A percentile compares a stretch with the other conserved stretches of the same genome.
phyloP scores from a whole-genome alignment of 2,888 invertebrate species.

The Orthonevra nobilis region DNA sequence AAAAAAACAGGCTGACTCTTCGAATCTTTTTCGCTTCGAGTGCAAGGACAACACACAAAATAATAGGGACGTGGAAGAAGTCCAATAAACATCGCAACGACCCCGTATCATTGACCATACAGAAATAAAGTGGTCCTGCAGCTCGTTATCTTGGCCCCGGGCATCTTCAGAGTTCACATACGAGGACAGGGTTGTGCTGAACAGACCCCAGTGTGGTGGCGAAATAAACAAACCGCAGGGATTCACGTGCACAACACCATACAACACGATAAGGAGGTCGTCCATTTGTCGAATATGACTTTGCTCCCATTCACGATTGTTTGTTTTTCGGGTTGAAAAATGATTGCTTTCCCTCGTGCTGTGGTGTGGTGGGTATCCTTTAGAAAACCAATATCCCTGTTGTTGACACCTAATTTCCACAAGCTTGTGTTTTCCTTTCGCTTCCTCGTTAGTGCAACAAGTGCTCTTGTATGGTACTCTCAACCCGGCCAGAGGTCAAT shows the following conservation, averaged over 20 bases:
- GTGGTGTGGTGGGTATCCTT: neutral
- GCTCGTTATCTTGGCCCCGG: conserved; percentile 18
- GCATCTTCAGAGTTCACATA: conserved; percentile 36
- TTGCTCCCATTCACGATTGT: conserved; percentile 17
- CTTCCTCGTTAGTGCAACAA: conserved; percentile 46
- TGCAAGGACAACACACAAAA: conserved; percentile 12
- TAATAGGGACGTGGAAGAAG: conserved; percentile 7
- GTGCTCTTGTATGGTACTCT: conserved; percentile 19
- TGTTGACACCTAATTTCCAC: conserved; percentile 14
- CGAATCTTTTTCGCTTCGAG: neutral
- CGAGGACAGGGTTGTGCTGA: conserved; percentile 17
- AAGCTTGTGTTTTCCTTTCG: neutral
- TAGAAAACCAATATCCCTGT: conserved; percentile 23
- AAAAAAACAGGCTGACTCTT: conserved; percentile 15
- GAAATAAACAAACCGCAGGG: conserved; percentile 7
- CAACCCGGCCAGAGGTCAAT: conserved; percentile 45
- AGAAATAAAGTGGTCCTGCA: conserved; percentile 3
- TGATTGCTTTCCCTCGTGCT: neutral
- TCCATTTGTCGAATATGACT: conserved; percentile 51
- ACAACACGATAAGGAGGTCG: neutral
- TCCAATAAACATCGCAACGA: conserved; percentile 42
- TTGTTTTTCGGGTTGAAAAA: neutral
- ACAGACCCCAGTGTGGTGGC: conserved; percentile 17
- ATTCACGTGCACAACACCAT: too few relatives aligned
- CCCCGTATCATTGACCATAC: neutral